These are phyloP conservation scores for Pelusios castaneus DNA, from an alignment of 2,113 vertebrate genomes.

Conservation along the genomic window DNA sequence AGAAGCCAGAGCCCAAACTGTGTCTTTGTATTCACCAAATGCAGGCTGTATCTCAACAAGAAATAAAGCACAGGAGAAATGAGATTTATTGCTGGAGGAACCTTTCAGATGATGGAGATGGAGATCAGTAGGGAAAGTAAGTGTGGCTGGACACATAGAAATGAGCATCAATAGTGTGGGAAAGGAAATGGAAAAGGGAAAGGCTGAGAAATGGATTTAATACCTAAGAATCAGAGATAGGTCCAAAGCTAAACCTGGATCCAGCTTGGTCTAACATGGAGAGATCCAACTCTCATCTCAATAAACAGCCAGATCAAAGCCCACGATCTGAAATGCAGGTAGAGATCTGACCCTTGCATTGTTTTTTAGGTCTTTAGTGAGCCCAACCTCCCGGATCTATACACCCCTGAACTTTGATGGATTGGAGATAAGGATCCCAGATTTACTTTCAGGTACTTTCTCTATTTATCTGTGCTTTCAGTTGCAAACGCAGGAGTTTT, in stretches of 20 bases:
- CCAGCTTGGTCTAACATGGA: not conserved
- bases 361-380: not conserved
- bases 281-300: not conserved
- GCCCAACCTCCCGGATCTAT: not conserved
- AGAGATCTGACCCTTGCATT: not conserved
- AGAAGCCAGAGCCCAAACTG: not conserved
- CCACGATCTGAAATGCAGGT: not conserved
- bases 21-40: not conserved
- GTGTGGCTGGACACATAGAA: not conserved
- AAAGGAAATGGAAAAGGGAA: not conserved
- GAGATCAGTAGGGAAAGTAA: not conserved
- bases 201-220: not conserved
- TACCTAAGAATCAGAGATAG: not conserved
- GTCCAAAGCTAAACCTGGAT: not conserved
- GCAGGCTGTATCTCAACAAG: rapidly evolving
- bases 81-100: not conserved
- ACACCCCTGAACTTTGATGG: no score
- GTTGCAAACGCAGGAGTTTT: no score
- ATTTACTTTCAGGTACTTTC: no score
- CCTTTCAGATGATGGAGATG: not conserved
- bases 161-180: not conserved
- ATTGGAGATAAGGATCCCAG: not conserved
- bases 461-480: no score
- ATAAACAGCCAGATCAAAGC: not conserved
- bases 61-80: not conserved